phyloP scores from a whole-genome alignment of 2,113 vertebrate genomes.

The Cebus imitator region DNA sequence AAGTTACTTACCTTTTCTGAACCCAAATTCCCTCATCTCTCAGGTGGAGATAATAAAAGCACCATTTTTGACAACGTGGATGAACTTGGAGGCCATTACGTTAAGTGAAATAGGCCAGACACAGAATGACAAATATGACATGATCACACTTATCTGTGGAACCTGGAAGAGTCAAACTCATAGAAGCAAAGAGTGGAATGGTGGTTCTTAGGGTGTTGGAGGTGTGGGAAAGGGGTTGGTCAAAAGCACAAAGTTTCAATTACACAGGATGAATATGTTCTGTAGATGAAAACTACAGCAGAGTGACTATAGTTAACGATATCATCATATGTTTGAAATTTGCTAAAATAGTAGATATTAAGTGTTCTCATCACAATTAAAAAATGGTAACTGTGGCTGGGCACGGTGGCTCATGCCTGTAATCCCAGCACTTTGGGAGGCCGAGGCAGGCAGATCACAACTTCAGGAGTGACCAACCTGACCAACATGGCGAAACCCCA shows the following conservation, averaged over 20 bases:
- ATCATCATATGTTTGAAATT: neutral
- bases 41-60: neutral
- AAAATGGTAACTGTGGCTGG: neutral
- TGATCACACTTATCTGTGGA: neutral
- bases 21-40: neutral
- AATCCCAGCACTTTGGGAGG: no score
- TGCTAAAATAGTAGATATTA: neutral
- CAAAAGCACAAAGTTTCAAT: neutral
- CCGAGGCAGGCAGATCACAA: fast-evolving
- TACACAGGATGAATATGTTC: neutral
- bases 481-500: fast-evolving
- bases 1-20: neutral
- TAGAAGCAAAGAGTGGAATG: neutral
- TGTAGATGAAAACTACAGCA: neutral
- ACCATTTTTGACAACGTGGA: neutral
- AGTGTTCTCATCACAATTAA: neutral
- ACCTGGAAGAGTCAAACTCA: neutral
- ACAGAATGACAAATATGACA: neutral
- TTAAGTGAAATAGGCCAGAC: neutral
- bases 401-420: no score
- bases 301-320: neutral
- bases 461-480: no score
- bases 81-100: neutral
- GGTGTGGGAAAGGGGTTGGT: no score
- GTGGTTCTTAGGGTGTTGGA: neutral